phyloP scores from a whole-genome alignment of 1,140 invertebrate genomes.

The Scaptomyza montana region DNA sequence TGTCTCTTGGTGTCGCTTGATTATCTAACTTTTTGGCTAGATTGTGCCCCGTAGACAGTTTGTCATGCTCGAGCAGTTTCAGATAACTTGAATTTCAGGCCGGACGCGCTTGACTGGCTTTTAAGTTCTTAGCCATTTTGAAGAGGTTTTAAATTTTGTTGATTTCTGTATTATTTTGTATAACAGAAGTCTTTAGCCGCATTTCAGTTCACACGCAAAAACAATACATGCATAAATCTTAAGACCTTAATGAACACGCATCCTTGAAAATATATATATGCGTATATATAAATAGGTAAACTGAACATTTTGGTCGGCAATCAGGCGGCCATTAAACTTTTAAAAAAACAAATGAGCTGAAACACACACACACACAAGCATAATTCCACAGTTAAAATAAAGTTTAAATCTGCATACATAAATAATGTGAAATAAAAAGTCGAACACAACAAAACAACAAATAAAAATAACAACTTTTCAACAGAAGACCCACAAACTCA shows the following conservation, averaged over 20 bases:
- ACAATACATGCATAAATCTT: constrained; percentile 51
- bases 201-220: constrained; percentile 48
- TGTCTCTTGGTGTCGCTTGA: constrained; percentile 48
- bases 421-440: constrained; percentile 68
- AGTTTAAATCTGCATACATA: constrained; percentile 66
- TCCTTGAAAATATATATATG: constrained; percentile 64
- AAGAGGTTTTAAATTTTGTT: not conserved
- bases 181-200: constrained; percentile 42
- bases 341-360: constrained; percentile 52
- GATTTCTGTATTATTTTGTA: constrained; percentile 3
- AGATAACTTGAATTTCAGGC: constrained; percentile 74
- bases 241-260: constrained; percentile 60
- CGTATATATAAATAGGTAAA: constrained; percentile 46
- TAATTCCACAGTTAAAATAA: constrained; percentile 35
- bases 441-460: constrained; percentile 41
- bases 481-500: constrained; percentile 24
- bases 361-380: not conserved
- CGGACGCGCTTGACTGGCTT: constrained; percentile 57
- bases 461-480: constrained; percentile 41
- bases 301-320: constrained; percentile 45
- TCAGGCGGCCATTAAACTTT: constrained; percentile 67
- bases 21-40: constrained; percentile 61
- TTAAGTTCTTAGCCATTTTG: constrained; percentile 47
- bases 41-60: constrained; percentile 6
- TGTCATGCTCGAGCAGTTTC: constrained; percentile 48